Conservation (phyloP, 2,113 vertebrate species). For the Vireo altiloquus region DNA sequence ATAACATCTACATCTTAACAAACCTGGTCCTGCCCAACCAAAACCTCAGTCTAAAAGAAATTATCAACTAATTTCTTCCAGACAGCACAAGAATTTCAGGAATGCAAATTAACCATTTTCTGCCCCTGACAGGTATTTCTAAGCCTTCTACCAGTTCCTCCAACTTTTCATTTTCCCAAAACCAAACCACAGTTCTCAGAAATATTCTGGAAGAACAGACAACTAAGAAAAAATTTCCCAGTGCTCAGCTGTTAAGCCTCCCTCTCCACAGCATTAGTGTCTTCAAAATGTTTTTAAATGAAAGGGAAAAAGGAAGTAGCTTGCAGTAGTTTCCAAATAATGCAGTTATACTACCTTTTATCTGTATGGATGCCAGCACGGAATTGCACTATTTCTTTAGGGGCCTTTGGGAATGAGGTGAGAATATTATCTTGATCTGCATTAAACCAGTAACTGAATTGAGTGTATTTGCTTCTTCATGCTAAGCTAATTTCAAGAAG, state of each 20-base stretch:
- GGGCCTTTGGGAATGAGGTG: slow-evolving; percentile 10
- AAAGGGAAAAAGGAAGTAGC: not conserved
- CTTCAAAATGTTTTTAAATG: slow-evolving; percentile 33
- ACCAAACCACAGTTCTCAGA: slow-evolving; percentile 4
- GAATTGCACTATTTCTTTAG: slow-evolving; percentile 17
- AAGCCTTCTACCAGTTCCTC: not conserved
- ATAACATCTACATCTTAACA: not conserved
- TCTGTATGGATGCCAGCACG: not conserved
- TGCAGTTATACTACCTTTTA: slow-evolving; percentile 29
- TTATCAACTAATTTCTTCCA: slow-evolving; percentile 5
- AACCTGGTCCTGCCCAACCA: not conserved
- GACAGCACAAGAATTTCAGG: slow-evolving; percentile 4
- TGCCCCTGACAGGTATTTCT: not conserved
- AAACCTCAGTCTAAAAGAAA: not conserved
- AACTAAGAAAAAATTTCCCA: not conserved
- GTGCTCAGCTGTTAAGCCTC: not conserved
- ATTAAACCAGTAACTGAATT: slow-evolving; percentile 29
- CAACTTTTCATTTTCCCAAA: not conserved
- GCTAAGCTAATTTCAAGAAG: slow-evolving; percentile 35
- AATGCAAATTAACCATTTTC: slow-evolving; percentile 4
- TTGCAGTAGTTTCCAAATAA: slow-evolving; percentile 30
- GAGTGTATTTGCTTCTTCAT: slow-evolving; percentile 23
- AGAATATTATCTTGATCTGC: slow-evolving; percentile 40
- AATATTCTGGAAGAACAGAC: not conserved
- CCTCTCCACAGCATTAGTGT: not conserved